Evolutionary conservation across 37 sponge, comb jelly and placozoan species (phyloP), one percentile per base, ranked within the genome.

Genomic region (Haliclona indistincta): DNA sequence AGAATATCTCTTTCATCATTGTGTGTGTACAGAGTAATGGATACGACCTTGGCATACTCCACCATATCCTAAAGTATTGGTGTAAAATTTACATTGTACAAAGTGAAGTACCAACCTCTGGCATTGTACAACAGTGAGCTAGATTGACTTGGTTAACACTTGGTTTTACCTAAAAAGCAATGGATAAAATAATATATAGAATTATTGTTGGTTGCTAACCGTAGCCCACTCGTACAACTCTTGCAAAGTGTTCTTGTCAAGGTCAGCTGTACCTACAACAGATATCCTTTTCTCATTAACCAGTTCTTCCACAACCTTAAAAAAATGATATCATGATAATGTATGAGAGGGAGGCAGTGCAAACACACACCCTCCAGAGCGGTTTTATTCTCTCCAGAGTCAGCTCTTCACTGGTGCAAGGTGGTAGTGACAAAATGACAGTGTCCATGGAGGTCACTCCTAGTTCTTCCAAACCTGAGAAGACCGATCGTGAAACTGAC

Each of bases 121-220:
- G 89, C 29, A 88, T 82, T 2, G 64, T 67, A 35, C 89, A 88
- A 73, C 89, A 88, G 55, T 79, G 65, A 5, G 83, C 89, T 37
- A 88, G 53, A 68, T 88, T 88, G 38, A 88, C 68, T 63, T 88
- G 89, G 56, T 82, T 72, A 19, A 82, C 43, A 20, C 47, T 62
- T 51, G 89, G 89, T 49, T 88, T 88, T 2, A 82, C 67, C 83
- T 82, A 47, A 17, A n/a, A n/a, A 7, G 43, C 15, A 66, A n/a
- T 8, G 36, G 43, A 66, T 40, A 10, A 26, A 32, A 66, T 61
- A 11, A 23, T n/a, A n/a, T 11, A 29, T 61, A n/a, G 63, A 20
- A 10, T 58, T 25, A 58, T 8, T 58, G 22, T n/a, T 25, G 7
- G 5, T 34, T 11, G n/a, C 75, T 53, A 25, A 82, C 83, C 5